These are phyloP conservation scores for Mungos mungo DNA, from an alignment of 2,113 vertebrate species.

Conservation along the genomic window DNA sequence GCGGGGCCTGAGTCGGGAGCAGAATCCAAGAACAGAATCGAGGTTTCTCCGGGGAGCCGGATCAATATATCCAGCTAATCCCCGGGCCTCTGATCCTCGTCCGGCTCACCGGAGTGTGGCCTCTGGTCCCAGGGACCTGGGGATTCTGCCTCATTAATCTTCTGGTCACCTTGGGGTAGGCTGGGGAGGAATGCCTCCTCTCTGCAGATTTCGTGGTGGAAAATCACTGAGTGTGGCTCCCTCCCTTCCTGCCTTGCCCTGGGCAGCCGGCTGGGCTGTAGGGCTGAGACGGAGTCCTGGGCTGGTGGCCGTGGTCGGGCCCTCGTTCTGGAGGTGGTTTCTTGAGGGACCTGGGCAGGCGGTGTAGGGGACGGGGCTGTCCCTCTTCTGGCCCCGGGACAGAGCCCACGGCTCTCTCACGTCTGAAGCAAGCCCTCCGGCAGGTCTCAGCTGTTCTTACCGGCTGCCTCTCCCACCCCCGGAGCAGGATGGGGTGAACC, in stretches of 20 bases:
- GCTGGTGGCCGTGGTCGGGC: background rate
- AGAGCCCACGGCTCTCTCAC: accelerated
- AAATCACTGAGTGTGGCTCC: accelerated
- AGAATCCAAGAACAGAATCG: background rate
- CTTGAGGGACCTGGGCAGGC: accelerated
- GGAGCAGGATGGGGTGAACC: background rate
- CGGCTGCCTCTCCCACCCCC: background rate
- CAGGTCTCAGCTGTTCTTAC: background rate
- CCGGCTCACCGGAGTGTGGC: accelerated
- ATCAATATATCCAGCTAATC: background rate
- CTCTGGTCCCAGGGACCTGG: background rate
- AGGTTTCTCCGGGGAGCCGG: accelerated
- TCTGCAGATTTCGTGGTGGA: background rate
- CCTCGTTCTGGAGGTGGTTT: accelerated
- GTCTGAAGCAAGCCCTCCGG: background rate
- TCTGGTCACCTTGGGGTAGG: background rate
- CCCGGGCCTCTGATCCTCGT: background rate
- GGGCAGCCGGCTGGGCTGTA: accelerated
- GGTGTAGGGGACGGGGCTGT: accelerated
- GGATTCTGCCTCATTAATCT: background rate
- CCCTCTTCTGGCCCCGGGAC: background rate
- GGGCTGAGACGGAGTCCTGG: background rate
- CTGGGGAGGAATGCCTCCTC: background rate
- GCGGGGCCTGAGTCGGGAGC: background rate
- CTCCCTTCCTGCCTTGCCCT: background rate